phyloP scores from a whole-genome alignment of 2,888 invertebrate species.

The Drosophila mimetica region DNA sequence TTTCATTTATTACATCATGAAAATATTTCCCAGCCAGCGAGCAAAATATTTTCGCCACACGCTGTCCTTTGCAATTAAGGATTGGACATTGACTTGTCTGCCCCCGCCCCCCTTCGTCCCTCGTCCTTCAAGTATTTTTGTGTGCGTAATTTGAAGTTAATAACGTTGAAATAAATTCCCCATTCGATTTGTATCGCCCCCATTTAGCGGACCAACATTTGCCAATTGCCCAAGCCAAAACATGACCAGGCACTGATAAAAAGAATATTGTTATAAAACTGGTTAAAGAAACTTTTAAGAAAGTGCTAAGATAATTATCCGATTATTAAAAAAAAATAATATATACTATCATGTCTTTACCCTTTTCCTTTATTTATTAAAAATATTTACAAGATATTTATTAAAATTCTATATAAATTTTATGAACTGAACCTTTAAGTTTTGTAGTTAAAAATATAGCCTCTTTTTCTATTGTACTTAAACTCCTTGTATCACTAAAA shows the following conservation, averaged over 20 bases:
- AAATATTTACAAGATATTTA: too few species aligned
- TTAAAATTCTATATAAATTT: too few species aligned
- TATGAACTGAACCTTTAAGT: too few species aligned
- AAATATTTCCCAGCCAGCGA: conserved; percentile 53
- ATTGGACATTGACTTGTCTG: conserved; percentile 33
- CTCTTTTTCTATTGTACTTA: too few species aligned
- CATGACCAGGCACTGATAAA: conserved; percentile 16
- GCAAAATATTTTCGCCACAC: conserved; percentile 58
- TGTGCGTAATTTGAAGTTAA: conserved; percentile 71
- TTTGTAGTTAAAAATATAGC: too few species aligned
- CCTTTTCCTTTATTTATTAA: too few species aligned
- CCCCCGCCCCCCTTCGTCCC: background rate
- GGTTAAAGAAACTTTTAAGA: background rate
- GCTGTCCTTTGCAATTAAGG: conserved; percentile 74
- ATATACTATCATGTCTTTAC: too few species aligned
- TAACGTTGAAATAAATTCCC: conserved; percentile 61
- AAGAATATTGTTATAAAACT: background rate
- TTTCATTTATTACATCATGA: conserved; percentile 81
- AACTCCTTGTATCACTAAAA: too few species aligned
- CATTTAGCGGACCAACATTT: conserved; percentile 36
- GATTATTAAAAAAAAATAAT: too few species aligned
- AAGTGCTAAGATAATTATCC: too few species aligned
- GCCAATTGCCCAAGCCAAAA: conserved; percentile 37
- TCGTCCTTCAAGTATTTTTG: conserved; percentile 15
- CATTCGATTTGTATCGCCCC: conserved; percentile 55